Evolutionary conservation across 2,113 vertebrate species (phyloP), one percentile per base, ranked within the genome.

Genomic region (Aptenodytes forsteri): DNA sequence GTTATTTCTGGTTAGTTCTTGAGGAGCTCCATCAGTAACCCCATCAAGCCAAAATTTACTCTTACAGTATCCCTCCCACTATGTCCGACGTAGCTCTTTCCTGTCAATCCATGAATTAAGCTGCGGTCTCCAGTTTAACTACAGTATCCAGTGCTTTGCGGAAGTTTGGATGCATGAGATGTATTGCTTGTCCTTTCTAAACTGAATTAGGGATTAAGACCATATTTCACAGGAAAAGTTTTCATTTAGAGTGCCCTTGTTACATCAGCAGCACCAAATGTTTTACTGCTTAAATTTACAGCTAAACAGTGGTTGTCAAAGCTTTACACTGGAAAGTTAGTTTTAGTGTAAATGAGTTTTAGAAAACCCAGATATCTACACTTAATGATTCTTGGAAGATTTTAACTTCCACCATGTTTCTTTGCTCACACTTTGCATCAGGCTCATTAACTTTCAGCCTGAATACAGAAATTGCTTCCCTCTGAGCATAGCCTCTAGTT

Each of bases 341-440:
- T 78, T 94, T 84, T 79, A 82, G 55, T 52, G 46, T 84, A 91
- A 95, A 94, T 52, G 26, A 93, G 87, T 82, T 92, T 97, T 32
- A 59, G 80, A 87, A 93, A 87, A 64, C 18, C 40, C 36, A 71
- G 52, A 67, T 87, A 44, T 59, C 89, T 87, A 27, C 30, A 65
- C 56, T 66, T 75, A 82, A 96, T 79, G 77, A 87, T 84, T 95
- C 90, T 67, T 89, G 87, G 82, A 91, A 89, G 13, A 69, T 55
- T 92, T 89, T 87, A 20, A 90, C 94, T 96, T 96, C 52, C 38
- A 71, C 52, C 23, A 26, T n/a, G 13, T 83, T 95, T 90, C 71
- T 90, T 86, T 86, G 40, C 21, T 77, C 29, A 78, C 47, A 44
- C 64, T 93, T 94, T 83, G 13, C 17, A 58, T 67, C 20, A 79